phyloP scores from a whole-genome alignment of 2,888 invertebrate species.

The Volucella inanis region DNA sequence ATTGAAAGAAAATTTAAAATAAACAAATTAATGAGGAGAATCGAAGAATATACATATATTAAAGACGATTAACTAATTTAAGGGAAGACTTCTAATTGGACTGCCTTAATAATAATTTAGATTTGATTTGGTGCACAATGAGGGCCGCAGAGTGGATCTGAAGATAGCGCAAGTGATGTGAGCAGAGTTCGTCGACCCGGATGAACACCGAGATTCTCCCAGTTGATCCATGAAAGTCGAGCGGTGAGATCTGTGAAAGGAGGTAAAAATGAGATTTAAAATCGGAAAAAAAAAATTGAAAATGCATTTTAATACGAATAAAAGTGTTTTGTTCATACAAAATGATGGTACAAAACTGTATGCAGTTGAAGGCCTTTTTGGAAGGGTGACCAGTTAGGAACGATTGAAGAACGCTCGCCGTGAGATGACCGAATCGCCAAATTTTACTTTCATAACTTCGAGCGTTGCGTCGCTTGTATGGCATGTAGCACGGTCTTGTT shows the following conservation, averaged over 20 bases:
- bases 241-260: slow-evolving; percentile 93
- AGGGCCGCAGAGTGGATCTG: slow-evolving; percentile 85
- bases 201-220: slow-evolving; percentile 98
- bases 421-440: too few relatives aligned
- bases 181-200: slow-evolving; percentile 93
- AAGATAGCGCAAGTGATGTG: slow-evolving; percentile 90
- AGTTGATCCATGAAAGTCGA: slow-evolving; percentile 98
- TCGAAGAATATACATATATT: slow-evolving; percentile 51
- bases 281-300: not conserved
- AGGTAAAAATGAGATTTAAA: not conserved
- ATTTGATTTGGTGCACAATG: slow-evolving; percentile 76
- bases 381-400: too few relatives aligned
- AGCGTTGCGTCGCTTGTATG: too few relatives aligned
- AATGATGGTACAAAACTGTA: not conserved
- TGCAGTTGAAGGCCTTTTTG: too few relatives aligned
- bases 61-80: slow-evolving; percentile 37
- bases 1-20: slow-evolving; percentile 24
- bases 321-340: too few relatives aligned
- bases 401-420: too few relatives aligned
- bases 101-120: not conserved
- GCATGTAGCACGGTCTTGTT: too few relatives aligned
- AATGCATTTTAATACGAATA: not conserved
- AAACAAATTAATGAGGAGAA: slow-evolving; percentile 19
- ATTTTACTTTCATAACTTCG: too few relatives aligned
- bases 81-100: slow-evolving; percentile 69